Evolutionary conservation across 2,797 vertebrate species (phyloP).

Genomic region (Phataginus tricuspis): DNA sequence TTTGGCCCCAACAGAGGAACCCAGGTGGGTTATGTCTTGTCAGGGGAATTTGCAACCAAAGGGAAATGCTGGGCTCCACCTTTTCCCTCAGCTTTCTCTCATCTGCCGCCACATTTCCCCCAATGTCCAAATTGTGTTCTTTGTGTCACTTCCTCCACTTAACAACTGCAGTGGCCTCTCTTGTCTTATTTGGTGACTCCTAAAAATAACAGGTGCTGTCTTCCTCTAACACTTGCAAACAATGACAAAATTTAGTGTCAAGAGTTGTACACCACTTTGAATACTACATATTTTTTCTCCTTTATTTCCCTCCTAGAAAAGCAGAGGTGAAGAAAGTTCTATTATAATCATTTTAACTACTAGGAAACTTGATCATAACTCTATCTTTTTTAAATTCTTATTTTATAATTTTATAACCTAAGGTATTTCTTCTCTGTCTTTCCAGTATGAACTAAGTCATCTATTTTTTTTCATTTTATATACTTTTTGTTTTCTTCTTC

Average conservation of each 20-base stretch:
- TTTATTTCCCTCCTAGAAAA: neutral
- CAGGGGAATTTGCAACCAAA: neutral
- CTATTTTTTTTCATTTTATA: neutral
- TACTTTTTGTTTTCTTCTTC: neutral
- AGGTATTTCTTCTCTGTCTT: neutral
- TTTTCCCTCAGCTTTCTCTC: neutral
- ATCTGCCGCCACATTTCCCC: neutral
- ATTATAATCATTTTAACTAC: conserved; percentile 12
- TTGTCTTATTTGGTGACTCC: neutral
- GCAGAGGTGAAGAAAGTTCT: neutral
- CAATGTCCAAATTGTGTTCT: neutral
- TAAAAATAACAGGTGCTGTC: neutral
- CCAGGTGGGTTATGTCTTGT: neutral
- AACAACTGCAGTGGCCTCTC: neutral
- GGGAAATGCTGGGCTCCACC: no score
- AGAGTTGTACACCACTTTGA: neutral
- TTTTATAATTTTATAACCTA: neutral
- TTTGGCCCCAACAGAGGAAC: neutral
- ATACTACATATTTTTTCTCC: neutral
- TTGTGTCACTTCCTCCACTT: neutral
- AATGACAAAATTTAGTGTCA: neutral
- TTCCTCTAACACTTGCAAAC: neutral
- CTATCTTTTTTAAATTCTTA: neutral
- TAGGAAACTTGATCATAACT: neutral
- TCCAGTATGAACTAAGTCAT: neutral